Base-by-base conservation (phyloP, 2,888 invertebrate genomes). In the Leptodirus hochenwartii region DNA sequence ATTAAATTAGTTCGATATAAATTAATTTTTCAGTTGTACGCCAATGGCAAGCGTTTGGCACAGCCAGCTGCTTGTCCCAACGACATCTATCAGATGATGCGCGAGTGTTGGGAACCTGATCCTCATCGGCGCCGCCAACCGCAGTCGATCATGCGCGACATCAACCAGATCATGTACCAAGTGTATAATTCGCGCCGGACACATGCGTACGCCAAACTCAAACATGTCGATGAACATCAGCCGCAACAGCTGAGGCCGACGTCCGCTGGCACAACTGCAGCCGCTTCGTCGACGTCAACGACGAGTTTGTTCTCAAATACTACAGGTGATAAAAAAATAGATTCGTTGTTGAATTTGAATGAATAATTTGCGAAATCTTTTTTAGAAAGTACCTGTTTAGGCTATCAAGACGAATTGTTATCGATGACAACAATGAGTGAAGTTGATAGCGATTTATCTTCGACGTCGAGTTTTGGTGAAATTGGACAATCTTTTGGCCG, bases 101-200 rank as follows among this genome's bases (percentile, higher is more conserved):
- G 62, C 34, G 77, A 78, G 44, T 87, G 87, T 47, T 90, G 88
- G 88, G 67, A 70, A 43, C 54, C 63, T 30, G 72, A 77, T 49
- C 73, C 74, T 5, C 69, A 69, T 33, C 57, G 62, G 25, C 57
- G 78, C 14, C 76, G 79, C 50, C 72, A 77, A 42, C 85, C 81
- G 30, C 85, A 87, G 56, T 75, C 73, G 36, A 76, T 87, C 44
- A 79, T 85, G 69, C 66, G 82, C 48, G 81, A 82, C 56, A 70
- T 82, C 40, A 78, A 78, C 56, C 78, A 79, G 51, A 69, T 80
- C 47, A 56, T 79, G 38, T 75, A 79, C 47, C 69, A 75, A 57
- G 69, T 70, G 3, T 71, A 65, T 41, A 71, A 73, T 46, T 67
- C 69, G 2, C 56, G 70, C 38, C 52, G 64, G 33, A 58, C 51